Evolutionary conservation across 2,888 invertebrate species (phyloP).

Genomic region (Thecocarcelia acutangulata): DNA sequence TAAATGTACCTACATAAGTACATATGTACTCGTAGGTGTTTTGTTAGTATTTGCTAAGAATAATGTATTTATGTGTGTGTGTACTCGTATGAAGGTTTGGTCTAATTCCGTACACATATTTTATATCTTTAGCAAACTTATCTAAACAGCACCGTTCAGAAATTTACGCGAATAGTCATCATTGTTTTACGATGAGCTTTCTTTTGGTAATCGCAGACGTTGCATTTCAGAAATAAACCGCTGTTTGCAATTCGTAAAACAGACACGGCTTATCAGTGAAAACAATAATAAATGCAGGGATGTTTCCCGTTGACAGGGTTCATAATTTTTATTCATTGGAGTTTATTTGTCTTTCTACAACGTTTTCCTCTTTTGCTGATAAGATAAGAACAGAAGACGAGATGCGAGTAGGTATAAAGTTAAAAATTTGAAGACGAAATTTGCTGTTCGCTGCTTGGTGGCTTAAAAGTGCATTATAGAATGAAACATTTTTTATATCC

Average conservation of each 20-base stretch:
- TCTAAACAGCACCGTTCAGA: background rate
- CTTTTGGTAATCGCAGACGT: slow-evolving; percentile 29
- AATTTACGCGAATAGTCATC: background rate
- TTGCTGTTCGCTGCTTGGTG: background rate
- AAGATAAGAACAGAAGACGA: slow-evolving; percentile 45
- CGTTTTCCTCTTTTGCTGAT: slow-evolving; percentile 39
- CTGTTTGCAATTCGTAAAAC: slow-evolving; percentile 45
- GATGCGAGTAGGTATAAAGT: slow-evolving; percentile 30
- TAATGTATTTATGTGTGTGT: too few species aligned
- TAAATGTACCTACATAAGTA: too few species aligned
- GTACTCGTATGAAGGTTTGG: too few species aligned
- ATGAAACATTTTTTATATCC: background rate
- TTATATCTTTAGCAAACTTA: too few species aligned
- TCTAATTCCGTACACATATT: too few species aligned
- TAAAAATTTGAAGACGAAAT: background rate
- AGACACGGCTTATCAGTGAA: slow-evolving; percentile 49
- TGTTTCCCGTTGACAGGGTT: slow-evolving; percentile 39
- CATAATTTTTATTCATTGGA: slow-evolving; percentile 61
- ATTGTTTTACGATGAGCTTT: slow-evolving; percentile 10
- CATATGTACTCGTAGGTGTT: too few species aligned
- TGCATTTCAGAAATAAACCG: slow-evolving; percentile 42
- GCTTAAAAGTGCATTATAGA: background rate
- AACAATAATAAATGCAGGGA: slow-evolving; percentile 33
- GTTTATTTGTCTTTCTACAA: slow-evolving; percentile 60
- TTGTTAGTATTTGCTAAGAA: too few species aligned